Evolutionary conservation across 2,113 vertebrate species (phyloP).

Genomic region (Anser brachyrhynchus): DNA sequence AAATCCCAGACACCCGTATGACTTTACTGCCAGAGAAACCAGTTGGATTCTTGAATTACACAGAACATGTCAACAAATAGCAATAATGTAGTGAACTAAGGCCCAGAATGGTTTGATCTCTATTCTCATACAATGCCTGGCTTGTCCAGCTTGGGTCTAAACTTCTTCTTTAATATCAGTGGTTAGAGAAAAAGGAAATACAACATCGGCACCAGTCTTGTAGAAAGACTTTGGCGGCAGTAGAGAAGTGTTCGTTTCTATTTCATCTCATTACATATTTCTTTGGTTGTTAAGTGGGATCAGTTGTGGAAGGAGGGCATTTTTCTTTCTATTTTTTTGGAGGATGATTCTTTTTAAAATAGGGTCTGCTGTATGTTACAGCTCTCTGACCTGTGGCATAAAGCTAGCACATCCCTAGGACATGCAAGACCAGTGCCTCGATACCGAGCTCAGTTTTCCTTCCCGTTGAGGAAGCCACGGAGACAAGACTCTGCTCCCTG

Average conservation of each 20-base stretch:
- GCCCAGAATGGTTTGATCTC: background rate
- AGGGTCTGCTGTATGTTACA: background rate
- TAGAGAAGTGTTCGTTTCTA: background rate
- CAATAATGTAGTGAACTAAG: background rate
- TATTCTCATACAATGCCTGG: background rate
- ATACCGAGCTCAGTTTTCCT: background rate
- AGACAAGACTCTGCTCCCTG: background rate
- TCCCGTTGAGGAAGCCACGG: accelerated
- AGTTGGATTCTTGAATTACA: background rate
- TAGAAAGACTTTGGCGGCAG: background rate
- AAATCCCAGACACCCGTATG: conserved; percentile 1
- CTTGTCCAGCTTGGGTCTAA: background rate
- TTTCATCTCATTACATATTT: accelerated
- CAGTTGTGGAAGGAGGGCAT: background rate
- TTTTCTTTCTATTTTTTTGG: background rate
- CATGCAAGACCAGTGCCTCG: background rate
- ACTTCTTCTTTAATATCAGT: background rate
- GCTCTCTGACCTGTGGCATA: background rate
- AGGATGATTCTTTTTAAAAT: background rate
- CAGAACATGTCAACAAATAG: background rate
- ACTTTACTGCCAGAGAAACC: background rate
- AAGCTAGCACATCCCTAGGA: background rate
- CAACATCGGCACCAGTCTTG: background rate
- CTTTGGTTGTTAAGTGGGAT: background rate
- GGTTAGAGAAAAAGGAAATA: background rate